Evolutionary conservation across 2,888 invertebrate species (phyloP), one percentile per base, ranked within the genome.

Genomic region (Cataglyphis livida): DNA sequence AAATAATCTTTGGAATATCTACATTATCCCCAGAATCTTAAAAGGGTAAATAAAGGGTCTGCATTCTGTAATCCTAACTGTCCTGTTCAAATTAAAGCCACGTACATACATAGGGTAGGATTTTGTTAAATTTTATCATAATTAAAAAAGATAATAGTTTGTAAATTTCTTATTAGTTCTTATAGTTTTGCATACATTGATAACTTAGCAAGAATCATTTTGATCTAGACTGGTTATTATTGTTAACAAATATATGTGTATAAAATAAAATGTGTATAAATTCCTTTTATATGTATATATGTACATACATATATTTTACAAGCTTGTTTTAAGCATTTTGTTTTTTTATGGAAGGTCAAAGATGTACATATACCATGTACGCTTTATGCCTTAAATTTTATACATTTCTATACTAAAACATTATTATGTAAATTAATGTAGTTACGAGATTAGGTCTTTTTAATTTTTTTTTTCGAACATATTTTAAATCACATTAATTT

Each of bases 1-100:
- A 59, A 61, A 73, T 73, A 73, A 73, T n/a, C 59, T 73, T 44
- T 62, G 9, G 2, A 7, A 61, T 61, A 64, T 21, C 57, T 25
- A 61, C 62, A 21, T 62, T 74, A 75, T 64, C 74, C 21, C 25
- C 5, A 48, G 32, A 75, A 75, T 64, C 48, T 75, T 64, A 75
- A 64, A 75, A 75, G 64, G 48, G 44, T 35, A 64, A 62, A 74
- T 62, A 44, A 75, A 75, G 74, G 64, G 35, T 75, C 35, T 48
- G 64, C 18, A 75, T 25, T 25, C 25, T 48, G 10, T 75, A 75
- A 75, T 75, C 44, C 64, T 15, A 48, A 21, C 18, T 35, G 48
- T 75, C 64, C 74, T 59, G 64, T 48, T 64, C 48, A 64, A 75
- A 75, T 75, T 44, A 64, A 75, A 64, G 44, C 28, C 21, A 35